phyloP scores from a whole-genome alignment of 2,888 invertebrate genomes.

The Copidosoma aretas region DNA sequence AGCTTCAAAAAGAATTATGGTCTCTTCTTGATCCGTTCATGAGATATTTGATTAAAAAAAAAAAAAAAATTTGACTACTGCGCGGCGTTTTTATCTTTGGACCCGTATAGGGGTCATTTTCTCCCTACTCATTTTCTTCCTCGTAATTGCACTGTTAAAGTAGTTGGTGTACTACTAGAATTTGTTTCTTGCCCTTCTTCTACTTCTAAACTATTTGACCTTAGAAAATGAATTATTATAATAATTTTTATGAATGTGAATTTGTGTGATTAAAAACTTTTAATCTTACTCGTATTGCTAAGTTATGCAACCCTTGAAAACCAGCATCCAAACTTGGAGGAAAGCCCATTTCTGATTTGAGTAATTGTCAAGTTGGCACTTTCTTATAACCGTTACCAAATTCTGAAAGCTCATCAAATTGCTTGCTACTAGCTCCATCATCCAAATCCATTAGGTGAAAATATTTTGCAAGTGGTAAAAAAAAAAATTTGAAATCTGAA shows the following conservation, averaged over 20 bases:
- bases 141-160: too few relatives aligned
- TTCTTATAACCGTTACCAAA: constrained; percentile 58
- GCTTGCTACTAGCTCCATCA: constrained; percentile 55
- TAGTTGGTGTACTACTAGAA: too few relatives aligned
- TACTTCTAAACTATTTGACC: constrained; percentile 57
- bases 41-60: too few relatives aligned
- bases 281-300: constrained; percentile 66
- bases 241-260: not conserved
- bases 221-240: constrained; percentile 35
- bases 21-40: too few relatives aligned
- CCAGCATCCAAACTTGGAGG: constrained; percentile 70
- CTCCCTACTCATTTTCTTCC: too few relatives aligned
- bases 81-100: too few relatives aligned
- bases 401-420: constrained; percentile 58
- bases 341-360: constrained; percentile 60
- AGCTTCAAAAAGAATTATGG: too few relatives aligned
- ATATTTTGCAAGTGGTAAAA: too few relatives aligned
- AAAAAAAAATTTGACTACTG: too few relatives aligned
- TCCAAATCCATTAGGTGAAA: constrained; percentile 59
- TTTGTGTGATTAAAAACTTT: constrained; percentile 3
- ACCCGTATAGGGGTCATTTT: too few relatives aligned
- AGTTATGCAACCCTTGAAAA: constrained; percentile 71
- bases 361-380: constrained; percentile 59
- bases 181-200: constrained; percentile 56
- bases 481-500: constrained; percentile 61